Conservation (phyloP, 2,797 vertebrate species). For the Acanthopagrus latus region DNA sequence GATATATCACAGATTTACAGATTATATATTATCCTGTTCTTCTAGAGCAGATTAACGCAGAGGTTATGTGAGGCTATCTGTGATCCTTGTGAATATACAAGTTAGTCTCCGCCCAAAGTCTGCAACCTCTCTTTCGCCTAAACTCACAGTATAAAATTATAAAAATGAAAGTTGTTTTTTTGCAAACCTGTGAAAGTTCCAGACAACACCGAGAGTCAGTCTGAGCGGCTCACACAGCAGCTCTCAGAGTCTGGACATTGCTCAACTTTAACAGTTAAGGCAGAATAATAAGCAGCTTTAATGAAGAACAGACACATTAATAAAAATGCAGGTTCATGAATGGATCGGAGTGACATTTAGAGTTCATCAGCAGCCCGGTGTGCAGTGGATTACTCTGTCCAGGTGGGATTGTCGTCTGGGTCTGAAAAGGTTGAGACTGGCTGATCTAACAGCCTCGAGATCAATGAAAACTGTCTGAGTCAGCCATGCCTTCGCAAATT, state of each 20-base stretch:
- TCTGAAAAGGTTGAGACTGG: slow-evolving; percentile 43
- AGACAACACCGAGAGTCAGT: no score
- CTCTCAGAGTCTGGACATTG: not conserved
- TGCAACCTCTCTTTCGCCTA: no score
- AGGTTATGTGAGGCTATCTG: not conserved
- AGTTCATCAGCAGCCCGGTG: slow-evolving; percentile 8
- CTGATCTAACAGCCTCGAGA: slow-evolving; percentile 21
- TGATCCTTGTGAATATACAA: not conserved
- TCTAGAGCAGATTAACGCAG: not conserved
- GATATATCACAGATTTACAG: not conserved
- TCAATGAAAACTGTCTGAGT: slow-evolving; percentile 35
- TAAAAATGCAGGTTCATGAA: slow-evolving; percentile 20
- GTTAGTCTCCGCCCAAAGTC: no score
- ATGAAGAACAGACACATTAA: not conserved
- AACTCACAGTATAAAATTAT: no score
- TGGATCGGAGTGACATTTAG: slow-evolving; percentile 39
- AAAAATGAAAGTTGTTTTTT: no score
- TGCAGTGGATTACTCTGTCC: slow-evolving; percentile 29
- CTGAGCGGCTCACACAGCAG: no score
- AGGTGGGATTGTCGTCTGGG: slow-evolving; percentile 5
- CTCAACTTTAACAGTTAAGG: not conserved
- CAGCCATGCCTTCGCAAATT: slow-evolving; percentile 19
- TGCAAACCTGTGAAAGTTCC: no score
- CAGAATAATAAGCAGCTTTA: not conserved
- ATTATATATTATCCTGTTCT: not conserved